Evolutionary conservation across 2,888 invertebrate species (phyloP), one percentile per base, ranked within the genome.

Genomic region (Bombyx huttoni): DNA sequence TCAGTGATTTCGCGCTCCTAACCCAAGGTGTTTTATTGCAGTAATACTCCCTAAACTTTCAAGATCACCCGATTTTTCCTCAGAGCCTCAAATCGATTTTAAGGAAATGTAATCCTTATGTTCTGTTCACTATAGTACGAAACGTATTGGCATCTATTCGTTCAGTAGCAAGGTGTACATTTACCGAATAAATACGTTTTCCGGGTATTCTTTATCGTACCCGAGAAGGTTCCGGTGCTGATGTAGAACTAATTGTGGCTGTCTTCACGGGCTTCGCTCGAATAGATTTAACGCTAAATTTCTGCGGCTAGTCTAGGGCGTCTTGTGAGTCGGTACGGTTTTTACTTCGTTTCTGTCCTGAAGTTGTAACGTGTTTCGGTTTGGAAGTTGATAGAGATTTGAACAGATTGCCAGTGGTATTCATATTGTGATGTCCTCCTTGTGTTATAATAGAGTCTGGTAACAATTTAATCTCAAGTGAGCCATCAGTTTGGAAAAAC

Each of bases 181-280:
- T 68, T 63, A 64, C 60, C 57, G 63, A 68, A 66, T 73, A 73
- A 73, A 75, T 74, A 73, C 70, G 64, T 74, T 76, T 75, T 72
- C 71, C 68, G 65, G 69, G 65, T 72, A 70, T 76, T 73, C 71
- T 76, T 77, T 75, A 74, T 76, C 75, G 69, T 67, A 65, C 71
- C 69, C 70, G 68, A 65, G 69, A 66, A 61, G 67, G 70, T 71
- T 73, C 69, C 69, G 71, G 66, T 63, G 64, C 68, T 75, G 78
- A 78, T 79, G 78, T 75, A 75, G 76, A 73, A 78, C 76, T 78
- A 76, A 77, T 78, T 75, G 72, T 70, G 65, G 62, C 51, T 66
- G 64, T 67, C 71, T 73, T 73, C 69, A 70, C 66, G 62, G 65
- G 54, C 61, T 60, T 57, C 57, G 57, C 61, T 58, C 57, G 61